phyloP scores from a whole-genome alignment of 2,888 invertebrate species.

The Prosopocoilus inquinatus region DNA sequence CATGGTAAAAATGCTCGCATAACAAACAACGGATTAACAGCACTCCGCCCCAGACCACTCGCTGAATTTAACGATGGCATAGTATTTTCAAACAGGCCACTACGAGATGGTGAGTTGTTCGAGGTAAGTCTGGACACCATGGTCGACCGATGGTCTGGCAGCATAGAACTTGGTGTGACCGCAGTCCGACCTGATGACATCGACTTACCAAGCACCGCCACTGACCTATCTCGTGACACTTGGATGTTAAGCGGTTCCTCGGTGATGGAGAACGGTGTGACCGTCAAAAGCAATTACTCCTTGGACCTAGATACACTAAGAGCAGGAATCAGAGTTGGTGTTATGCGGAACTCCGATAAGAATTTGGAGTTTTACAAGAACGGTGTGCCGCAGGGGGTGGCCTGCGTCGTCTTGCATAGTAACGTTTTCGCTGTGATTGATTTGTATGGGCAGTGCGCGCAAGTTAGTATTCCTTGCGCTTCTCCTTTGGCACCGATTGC shows the following conservation, averaged over 20 bases:
- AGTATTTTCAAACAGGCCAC: slow-evolving; percentile 82
- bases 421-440: slow-evolving; percentile 94
- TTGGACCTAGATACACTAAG: slow-evolving; percentile 81
- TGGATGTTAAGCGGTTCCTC: slow-evolving; percentile 91
- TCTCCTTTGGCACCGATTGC: slow-evolving; percentile 44
- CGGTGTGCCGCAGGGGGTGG: slow-evolving; percentile 76
- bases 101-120: slow-evolving; percentile 88
- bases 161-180: slow-evolving; percentile 87
- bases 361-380: slow-evolving; percentile 84
- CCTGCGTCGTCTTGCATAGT: slow-evolving; percentile 74
- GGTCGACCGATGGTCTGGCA: slow-evolving; percentile 92
- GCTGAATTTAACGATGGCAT: slow-evolving; percentile 95
- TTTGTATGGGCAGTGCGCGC: slow-evolving; percentile 91
- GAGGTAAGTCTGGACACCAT: slow-evolving; percentile 87
- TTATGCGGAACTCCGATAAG: slow-evolving; percentile 84
- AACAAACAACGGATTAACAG: slow-evolving; percentile 79
- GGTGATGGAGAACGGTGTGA: slow-evolving; percentile 87
- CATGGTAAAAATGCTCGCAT: slow-evolving; percentile 88
- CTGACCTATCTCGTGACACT: slow-evolving; percentile 86
- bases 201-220: slow-evolving; percentile 85
- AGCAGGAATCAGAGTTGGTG: slow-evolving; percentile 78
- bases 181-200: slow-evolving; percentile 88
- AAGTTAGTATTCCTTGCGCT: slow-evolving; percentile 62
- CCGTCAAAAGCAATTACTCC: slow-evolving; percentile 79
- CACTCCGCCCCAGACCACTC: slow-evolving; percentile 80